Conservation (phyloP, 2,113 vertebrate species). For the Chaetura pelagica region DNA sequence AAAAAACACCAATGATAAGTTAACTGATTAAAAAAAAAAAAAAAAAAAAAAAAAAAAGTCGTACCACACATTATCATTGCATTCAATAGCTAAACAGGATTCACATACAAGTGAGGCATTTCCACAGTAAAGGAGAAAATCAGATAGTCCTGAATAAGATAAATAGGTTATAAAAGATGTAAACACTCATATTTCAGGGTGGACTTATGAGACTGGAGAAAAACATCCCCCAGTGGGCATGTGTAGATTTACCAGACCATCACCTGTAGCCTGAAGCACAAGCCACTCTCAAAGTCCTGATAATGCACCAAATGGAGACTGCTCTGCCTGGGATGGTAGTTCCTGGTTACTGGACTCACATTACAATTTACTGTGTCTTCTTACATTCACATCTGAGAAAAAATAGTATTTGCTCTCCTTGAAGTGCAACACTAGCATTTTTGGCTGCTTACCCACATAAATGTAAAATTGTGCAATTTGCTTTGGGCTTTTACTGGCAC, state of each 20-base stretch:
- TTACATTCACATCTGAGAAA: not conserved
- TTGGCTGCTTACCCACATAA: not conserved
- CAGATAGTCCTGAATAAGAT: not conserved
- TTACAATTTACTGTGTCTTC: not conserved
- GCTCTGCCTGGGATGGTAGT: not conserved
- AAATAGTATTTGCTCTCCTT: not conserved
- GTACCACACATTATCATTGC: not conserved
- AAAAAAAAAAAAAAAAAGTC: too few species aligned
- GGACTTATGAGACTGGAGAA: not conserved
- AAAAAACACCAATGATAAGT: not conserved
- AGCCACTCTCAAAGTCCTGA: not conserved
- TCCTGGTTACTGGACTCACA: not conserved
- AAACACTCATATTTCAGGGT: not conserved
- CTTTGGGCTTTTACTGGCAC: conserved; percentile 21
- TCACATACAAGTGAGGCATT: not conserved
- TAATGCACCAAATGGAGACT: not conserved
- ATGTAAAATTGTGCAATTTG: conserved; percentile 15
- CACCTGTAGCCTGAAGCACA: not conserved
- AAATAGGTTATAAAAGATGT: not conserved
- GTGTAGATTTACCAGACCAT: not conserved
- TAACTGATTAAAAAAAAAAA: not conserved
- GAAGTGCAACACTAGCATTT: not conserved
- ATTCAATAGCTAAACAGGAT: not conserved
- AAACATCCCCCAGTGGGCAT: not conserved
- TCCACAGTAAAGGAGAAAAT: not conserved